Evolutionary conservation across 1,140 invertebrate genomes (phyloP).

Genomic region (Episyrphus balteatus): DNA sequence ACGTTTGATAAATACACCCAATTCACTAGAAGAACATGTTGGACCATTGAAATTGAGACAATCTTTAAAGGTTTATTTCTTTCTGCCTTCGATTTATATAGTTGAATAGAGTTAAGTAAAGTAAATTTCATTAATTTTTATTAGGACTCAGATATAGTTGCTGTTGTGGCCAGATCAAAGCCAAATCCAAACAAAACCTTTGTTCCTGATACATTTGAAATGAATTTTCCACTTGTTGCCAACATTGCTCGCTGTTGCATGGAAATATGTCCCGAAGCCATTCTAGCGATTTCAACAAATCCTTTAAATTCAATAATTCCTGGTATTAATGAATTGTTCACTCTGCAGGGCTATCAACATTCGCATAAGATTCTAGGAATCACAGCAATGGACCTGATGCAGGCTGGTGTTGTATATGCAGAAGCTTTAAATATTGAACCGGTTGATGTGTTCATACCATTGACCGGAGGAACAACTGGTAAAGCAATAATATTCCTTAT

Average conservation of each 20-base stretch:
- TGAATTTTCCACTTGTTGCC: neutral
- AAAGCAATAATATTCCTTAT: too few relatives aligned
- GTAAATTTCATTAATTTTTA: too few relatives aligned
- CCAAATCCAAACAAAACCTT: neutral
- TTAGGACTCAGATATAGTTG: neutral
- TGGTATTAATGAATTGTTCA: too few relatives aligned
- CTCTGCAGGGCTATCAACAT: neutral
- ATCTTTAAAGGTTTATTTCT: neutral
- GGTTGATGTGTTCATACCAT: too few relatives aligned
- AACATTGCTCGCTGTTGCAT: neutral
- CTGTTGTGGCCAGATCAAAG: neutral
- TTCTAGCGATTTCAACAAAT: too few relatives aligned
- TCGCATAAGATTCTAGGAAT: neutral
- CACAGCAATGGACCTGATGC: neutral
- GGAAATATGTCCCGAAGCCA: neutral
- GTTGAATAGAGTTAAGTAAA: too few relatives aligned
- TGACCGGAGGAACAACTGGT: too few relatives aligned
- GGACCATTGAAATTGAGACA: neutral
- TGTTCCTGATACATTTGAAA: neutral
- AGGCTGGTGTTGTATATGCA: neutral
- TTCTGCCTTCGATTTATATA: neutral
- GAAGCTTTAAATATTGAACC: neutral
- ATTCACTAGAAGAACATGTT: neutral
- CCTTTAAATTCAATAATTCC: too few relatives aligned
- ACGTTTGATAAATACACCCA: neutral